Base-by-base conservation (phyloP, 2,888 invertebrate species). In the Athripsodes cinereus region DNA sequence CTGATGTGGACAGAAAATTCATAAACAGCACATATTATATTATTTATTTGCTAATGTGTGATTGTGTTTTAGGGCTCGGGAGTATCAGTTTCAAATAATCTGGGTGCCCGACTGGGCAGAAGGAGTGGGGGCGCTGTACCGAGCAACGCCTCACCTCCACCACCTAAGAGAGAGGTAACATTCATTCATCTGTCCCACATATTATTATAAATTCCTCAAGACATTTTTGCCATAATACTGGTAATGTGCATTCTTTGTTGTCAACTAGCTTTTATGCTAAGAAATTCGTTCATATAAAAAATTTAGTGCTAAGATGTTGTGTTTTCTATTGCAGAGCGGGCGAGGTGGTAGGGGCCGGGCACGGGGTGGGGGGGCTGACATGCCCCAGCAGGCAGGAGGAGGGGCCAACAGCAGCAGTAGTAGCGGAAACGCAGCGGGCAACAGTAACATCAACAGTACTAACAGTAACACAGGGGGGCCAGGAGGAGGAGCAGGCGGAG, bases 91-190 rank as follows among this genome's bases (percentile, higher is more conserved):
- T 13, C 56, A 71, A 76, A 77, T 72, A 77, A 76, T 66, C 75
- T 79, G 78, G 78, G 79, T 69, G 78, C 78, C 74, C 77, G 79
- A 73, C 68, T 78, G 74, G 76, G 78, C 74, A 71, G 76, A 70
- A 80, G 81, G 71, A 76, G 77, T 74, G 71, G 77, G 70, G 80
- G 81, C 72, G 79, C 79, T 69, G 58, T 58, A 52, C 58, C 53
- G 22, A 56, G 56, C 52, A 72, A 72, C 69, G 67, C 79, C 80
- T 70, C 81, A 81, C 67, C 80, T 81, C 72, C 77, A 69, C 80
- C 73, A 66, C 70, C 77, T 59, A 78, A 78, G 67, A 72, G 78
- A 78, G 78, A 78, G 74, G 78, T 78, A 55, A 8, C n/a, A 26
- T n/a, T n/a, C n/a, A n/a, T n/a, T n/a, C n/a, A n/a, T n/a, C n/a